These are phyloP conservation scores for Mallotus villosus DNA, from an alignment of 2,797 vertebrate genomes.

Conservation along the genomic window DNA sequence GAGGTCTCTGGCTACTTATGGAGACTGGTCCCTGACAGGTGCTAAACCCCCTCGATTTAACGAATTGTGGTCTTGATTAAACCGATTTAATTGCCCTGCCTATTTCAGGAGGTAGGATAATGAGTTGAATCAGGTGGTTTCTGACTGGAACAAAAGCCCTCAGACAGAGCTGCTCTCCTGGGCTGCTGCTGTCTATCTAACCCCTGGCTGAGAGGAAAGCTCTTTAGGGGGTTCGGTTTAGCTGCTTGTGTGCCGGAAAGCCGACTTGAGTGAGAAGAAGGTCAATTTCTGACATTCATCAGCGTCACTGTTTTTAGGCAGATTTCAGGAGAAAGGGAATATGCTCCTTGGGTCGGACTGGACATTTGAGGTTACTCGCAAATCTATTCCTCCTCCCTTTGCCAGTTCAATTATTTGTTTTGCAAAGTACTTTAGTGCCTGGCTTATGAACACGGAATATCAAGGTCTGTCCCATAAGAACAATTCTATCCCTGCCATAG, in stretches of 20 bases:
- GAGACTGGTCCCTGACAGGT: constrained; percentile 34
- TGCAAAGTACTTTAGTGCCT: too few relatives aligned
- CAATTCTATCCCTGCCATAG: not conserved
- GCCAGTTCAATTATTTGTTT: not conserved
- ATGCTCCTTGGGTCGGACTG: not conserved
- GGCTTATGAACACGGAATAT: too few relatives aligned
- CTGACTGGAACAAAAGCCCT: constrained; percentile 55
- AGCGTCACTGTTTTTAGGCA: constrained; percentile 43
- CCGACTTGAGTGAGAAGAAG: constrained; percentile 35
- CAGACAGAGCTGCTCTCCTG: constrained; percentile 38
- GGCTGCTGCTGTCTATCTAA: not conserved
- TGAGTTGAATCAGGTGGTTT: constrained; percentile 66
- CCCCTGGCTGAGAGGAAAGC: constrained; percentile 1
- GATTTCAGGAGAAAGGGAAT: constrained; percentile 29
- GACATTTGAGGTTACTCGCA: not conserved
- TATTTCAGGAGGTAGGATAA: constrained; percentile 68
- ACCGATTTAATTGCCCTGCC: constrained; percentile 62
- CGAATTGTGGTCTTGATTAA: constrained; percentile 66
- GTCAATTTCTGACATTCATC: constrained; percentile 48
- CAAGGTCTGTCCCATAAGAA: too few relatives aligned
- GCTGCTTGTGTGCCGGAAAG: constrained; percentile 46
- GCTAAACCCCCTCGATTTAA: constrained; percentile 60
- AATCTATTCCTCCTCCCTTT: not conserved
- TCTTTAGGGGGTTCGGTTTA: constrained; percentile 22
- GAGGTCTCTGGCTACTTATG: constrained; percentile 27